Evolutionary conservation across 2,797 vertebrate species (phyloP).

Genomic region (Antennarius maculatus): DNA sequence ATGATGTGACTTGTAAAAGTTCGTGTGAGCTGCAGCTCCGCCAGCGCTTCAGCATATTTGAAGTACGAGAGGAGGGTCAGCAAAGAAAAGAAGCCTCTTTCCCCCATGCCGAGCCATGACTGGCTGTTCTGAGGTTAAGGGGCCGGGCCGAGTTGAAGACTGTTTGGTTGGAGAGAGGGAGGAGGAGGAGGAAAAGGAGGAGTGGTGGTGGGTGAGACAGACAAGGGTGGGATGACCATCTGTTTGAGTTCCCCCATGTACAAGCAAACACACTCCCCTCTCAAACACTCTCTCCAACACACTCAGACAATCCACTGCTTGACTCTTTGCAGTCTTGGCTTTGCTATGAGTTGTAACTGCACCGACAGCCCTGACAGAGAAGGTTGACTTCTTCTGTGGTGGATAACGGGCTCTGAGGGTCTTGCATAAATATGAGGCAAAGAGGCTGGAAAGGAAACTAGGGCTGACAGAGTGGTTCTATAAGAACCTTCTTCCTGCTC

Average conservation of each 20-base stretch:
- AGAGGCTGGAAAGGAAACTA: conserved; percentile 58
- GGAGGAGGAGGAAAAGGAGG: conserved; percentile 42
- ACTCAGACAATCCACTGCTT: conserved; percentile 61
- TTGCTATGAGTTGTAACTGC: conserved; percentile 72
- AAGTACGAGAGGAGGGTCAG: conserved; percentile 56
- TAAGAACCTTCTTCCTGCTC: conserved; percentile 44
- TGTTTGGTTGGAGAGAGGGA: conserved; percentile 50
- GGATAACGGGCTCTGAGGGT: conserved; percentile 69
- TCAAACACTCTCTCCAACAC: conserved; percentile 62
- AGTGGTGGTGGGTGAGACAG: conserved; percentile 63
- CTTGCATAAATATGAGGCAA: conserved; percentile 63
- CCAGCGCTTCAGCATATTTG: conserved; percentile 67
- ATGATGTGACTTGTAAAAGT: conserved; percentile 55
- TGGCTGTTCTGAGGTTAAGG: conserved; percentile 71
- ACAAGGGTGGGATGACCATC: conserved; percentile 78
- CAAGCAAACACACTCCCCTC: conserved; percentile 63
- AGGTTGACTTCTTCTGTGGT: conserved; percentile 58
- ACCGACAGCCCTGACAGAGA: conserved; percentile 68
- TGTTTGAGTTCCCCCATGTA: conserved; percentile 74
- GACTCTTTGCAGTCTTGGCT: conserved; percentile 53
- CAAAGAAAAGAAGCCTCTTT: conserved; percentile 44
- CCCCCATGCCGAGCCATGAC: conserved; percentile 50
- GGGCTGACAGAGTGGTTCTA: conserved; percentile 48
- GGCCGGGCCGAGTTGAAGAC: conserved; percentile 65
- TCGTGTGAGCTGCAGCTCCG: conserved; percentile 44